Evolutionary conservation across 1,140 invertebrate species (phyloP).

Genomic region (Drosophila willistoni): DNA sequence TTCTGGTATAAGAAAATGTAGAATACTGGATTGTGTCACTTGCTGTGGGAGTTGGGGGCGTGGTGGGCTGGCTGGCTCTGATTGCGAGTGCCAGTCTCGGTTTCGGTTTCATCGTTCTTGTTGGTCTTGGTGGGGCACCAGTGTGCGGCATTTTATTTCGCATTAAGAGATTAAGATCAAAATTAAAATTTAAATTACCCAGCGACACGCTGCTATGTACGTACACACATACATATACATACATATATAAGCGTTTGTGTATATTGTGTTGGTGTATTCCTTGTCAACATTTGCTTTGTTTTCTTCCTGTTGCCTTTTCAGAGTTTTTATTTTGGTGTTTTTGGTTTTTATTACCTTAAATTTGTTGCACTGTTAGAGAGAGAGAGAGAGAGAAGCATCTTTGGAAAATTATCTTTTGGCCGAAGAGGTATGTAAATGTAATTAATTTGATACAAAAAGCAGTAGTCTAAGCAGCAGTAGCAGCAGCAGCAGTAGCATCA

Average conservation of each 20-base stretch:
- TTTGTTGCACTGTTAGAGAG: conserved; percentile 42
- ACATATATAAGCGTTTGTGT: conserved; percentile 16
- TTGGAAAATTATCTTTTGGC: conserved; percentile 9
- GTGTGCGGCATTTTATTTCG: conserved; percentile 82
- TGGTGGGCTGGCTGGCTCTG: conserved; percentile 6
- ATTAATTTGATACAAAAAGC: conserved; percentile 64
- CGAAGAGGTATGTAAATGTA: conserved; percentile 37
- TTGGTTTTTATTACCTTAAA: conserved; percentile 61
- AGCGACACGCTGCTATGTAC: conserved; percentile 60
- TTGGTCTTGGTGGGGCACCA: conserved; percentile 65
- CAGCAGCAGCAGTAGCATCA: conserved; percentile 29
- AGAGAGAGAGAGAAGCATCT: too few relatives aligned
- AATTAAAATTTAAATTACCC: conserved; percentile 83
- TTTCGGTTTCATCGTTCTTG: neutral
- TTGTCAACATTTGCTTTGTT: conserved; percentile 50
- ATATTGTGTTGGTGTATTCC: conserved; percentile 11
- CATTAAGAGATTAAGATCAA: conserved; percentile 83
- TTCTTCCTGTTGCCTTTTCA: neutral
- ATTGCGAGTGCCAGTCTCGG: conserved; percentile 19
- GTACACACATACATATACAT: neutral
- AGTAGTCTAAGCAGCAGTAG: conserved; percentile 16
- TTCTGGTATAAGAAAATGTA: neutral
- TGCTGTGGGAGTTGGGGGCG: neutral
- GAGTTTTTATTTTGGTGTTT: conserved; percentile 30
- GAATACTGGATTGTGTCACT: conserved; percentile 13